Conservation (phyloP, 1,140 invertebrate species). For the Olivierus martensii region DNA sequence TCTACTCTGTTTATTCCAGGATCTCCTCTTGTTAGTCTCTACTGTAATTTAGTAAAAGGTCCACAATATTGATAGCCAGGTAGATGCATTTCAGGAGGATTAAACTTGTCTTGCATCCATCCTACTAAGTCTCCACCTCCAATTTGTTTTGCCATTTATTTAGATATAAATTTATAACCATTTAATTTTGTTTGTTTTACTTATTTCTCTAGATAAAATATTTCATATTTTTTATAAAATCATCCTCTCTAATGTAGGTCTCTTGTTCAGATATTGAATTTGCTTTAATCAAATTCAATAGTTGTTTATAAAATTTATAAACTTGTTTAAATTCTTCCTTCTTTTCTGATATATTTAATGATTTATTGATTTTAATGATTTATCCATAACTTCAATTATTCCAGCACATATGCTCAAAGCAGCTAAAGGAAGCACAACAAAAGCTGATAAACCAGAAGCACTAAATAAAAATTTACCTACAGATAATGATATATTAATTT, state of each 20-base stretch:
- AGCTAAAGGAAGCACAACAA: not conserved
- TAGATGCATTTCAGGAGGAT: slow-evolving; percentile 29
- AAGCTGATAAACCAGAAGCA: not conserved
- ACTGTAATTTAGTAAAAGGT: slow-evolving; percentile 33
- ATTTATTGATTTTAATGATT: not conserved
- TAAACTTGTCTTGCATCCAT: not conserved
- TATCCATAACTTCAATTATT: not conserved
- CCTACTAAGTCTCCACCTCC: not conserved
- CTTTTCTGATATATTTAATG: not conserved
- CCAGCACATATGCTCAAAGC: not conserved
- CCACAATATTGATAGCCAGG: slow-evolving; percentile 35
- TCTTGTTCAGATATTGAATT: too few species aligned
- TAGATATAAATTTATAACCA: not conserved
- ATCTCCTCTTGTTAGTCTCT: slow-evolving; percentile 30
- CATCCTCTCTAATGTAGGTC: too few species aligned
- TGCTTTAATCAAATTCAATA: not conserved
- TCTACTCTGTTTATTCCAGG: slow-evolving; percentile 32
- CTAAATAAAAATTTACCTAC: not conserved
- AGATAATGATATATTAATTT: not conserved
- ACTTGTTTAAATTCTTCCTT: not conserved
- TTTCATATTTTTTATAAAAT: too few species aligned
- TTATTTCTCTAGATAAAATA: not conserved
- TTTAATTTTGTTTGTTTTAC: not conserved
- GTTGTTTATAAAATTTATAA: not conserved
- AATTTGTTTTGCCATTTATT: not conserved